Base-by-base conservation (phyloP, 2,888 invertebrate species). In the Microdon myrmicae region DNA sequence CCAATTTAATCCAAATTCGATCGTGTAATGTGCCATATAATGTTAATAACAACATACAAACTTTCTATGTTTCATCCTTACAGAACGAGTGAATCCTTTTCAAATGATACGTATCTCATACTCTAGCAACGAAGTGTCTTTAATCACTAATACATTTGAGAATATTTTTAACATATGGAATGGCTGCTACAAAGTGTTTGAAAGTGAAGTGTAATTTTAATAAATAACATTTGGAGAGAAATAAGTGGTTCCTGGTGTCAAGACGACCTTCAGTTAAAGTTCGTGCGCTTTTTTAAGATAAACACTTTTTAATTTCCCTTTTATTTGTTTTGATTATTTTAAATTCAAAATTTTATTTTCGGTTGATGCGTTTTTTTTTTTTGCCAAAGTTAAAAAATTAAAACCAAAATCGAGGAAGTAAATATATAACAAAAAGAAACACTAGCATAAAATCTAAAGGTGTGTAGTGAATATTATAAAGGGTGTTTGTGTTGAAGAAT, bases 221-320 rank as follows among this genome's bases (percentile, higher is more conserved):
- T 14, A 26, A 16, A 4, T 26, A 28, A 39, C 28, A 12, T 51
- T 17, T 12, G 7, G 3, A 13, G 32, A 1, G 7, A 9, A 20
- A 39, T 44, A 47, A 29, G 64, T 47, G 56, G 56, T 37, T 28
- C 41, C 47, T 45, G 37, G 41, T 37, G 51, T 47, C 29, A n/a
- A n/a, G n/a, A n/a, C 43, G 56, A 51, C 64, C 58, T 53, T 34
- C 37, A 47, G 41, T 34, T 35, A 31, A 48, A 60, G 64, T 53
- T 56, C 56, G 31, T 29, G 8, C 37, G 47, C 53, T 64, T 53
- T 23, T 38, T n/a, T n/a, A n/a, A n/a, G n/a, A n/a, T n/a, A n/a
- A n/a, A n/a, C n/a, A n/a, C n/a, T n/a, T 8, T 54, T 32, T 38
- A 22, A 3, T 45, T 25, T 45, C 9, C 13, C 29, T 28, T 43